A percentile compares a stretch with the other conserved stretches of the same genome.
phyloP scores from a whole-genome alignment of 2,113 vertebrate genomes.

The Mustela lutreola region DNA sequence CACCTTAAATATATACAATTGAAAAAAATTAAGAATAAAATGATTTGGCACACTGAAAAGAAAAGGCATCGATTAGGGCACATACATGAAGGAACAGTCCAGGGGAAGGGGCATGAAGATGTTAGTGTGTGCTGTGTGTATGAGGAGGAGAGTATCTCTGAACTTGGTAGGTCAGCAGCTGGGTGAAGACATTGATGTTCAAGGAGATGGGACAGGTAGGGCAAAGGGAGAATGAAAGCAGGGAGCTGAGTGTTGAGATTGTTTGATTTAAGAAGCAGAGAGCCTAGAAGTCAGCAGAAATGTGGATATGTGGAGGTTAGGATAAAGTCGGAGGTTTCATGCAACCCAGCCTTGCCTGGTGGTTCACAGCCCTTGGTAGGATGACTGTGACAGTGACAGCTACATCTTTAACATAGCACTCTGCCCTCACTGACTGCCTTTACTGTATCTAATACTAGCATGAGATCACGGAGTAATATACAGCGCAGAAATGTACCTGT shows the following conservation, averaged over 20 bases:
- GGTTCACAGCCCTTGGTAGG: background rate
- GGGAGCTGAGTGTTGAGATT: background rate
- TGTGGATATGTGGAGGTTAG: background rate
- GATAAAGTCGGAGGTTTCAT: background rate
- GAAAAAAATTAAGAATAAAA: background rate
- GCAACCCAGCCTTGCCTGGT: background rate
- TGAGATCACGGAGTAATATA: background rate
- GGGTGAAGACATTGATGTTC: fast-evolving
- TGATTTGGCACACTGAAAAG: background rate
- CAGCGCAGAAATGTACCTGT: background rate
- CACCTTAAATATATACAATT: background rate
- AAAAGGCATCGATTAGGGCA: background rate
- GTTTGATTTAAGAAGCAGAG: background rate
- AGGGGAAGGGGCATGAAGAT: background rate
- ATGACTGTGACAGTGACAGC: too few relatives aligned
- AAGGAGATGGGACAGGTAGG: background rate
- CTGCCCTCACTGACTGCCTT: background rate
- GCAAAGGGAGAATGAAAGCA: background rate
- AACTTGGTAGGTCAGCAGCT: background rate
- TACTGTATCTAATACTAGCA: background rate
- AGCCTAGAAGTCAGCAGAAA: background rate
- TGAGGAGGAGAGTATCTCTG: background rate
- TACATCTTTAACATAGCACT: background rate
- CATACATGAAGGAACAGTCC: background rate
- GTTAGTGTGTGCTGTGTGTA: fast-evolving